A percentile compares a stretch with the other conserved stretches of the same genome.
phyloP scores from a whole-genome alignment of 2,888 invertebrate species.

The Melitaea athalia region DNA sequence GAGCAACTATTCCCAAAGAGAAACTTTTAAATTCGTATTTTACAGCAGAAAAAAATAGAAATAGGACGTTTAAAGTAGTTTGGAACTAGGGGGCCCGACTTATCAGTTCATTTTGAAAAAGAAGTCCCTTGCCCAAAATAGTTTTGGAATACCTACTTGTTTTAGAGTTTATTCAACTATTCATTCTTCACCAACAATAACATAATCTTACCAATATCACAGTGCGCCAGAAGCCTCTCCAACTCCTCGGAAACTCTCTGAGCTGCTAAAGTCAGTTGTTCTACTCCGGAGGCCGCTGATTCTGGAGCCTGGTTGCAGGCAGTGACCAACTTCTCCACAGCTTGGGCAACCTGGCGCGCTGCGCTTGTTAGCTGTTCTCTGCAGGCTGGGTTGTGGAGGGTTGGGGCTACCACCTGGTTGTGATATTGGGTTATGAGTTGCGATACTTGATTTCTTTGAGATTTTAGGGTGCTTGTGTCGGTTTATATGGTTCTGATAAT shows the following conservation, averaged over 20 bases:
- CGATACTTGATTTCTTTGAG: no score
- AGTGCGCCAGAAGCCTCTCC: slow-evolving; percentile 94
- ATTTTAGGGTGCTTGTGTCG: no score
- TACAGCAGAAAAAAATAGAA: no score
- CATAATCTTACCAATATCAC: slow-evolving; percentile 84
- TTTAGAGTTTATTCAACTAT: no score
- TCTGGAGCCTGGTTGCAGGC: slow-evolving; percentile 83
- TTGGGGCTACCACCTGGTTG: slow-evolving; percentile 89
- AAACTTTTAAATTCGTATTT: no score
- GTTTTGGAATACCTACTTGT: no score
- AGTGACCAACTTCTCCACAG: slow-evolving; percentile 93
- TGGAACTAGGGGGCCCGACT: no score
- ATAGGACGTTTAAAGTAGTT: no score
- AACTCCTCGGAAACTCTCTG: slow-evolving; percentile 93
- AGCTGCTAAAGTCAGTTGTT: slow-evolving; percentile 92
- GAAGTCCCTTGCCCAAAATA: no score
- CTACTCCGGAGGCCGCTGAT: slow-evolving; percentile 84
- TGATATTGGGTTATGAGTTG: neutral
- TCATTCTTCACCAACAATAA: neutral
- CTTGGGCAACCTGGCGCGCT: slow-evolving; percentile 94
- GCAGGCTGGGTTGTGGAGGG: slow-evolving; percentile 90
- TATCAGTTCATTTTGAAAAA: no score
- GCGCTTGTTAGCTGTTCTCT: slow-evolving; percentile 96
- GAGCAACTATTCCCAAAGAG: no score
- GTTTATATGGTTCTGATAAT: no score